Base-by-base conservation (phyloP, 2,113 vertebrate genomes). In the Pterophyllum scalare region DNA sequence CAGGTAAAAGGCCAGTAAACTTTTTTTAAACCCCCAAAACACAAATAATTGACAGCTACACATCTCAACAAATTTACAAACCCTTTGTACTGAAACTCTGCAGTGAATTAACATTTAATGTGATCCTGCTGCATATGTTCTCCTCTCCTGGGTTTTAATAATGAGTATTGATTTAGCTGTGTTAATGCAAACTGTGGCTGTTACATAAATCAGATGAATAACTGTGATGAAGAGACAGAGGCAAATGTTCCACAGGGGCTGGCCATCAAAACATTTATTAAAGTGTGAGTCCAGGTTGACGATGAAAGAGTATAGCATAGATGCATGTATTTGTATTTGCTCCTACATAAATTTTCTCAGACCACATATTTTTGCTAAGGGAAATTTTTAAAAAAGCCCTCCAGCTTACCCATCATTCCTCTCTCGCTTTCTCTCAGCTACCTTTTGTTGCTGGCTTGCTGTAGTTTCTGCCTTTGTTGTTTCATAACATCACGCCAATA, bases 391-490 rank as follows among this genome's bases (percentile, higher is more conserved):
- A 72, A 72, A n/a, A 26, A 31, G 67, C 6, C 31, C 46, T 72
- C 46, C 31, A 31, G 26, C 20, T 52, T 72, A 54, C 31, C 26
- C 46, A 72, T 54, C 52, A n/a, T 31, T 31, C 52, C 10, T 46
- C 6, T 24, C 43, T 7, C 0, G 10, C 52, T 72, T 72, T 72
- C 65, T 72, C 67, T 72, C 2, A 1, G 1, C 46, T 72, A 24
- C 67, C 28, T 72, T 72, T 72, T n/a, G 26, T 72, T 8, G 26
- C 6, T 31, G 26, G 65, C 3, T 52, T 72, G 65, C 65, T 72
- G 17, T 49, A 72, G 65, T 31, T 72, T 72, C 65, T 72, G 65
- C 43, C 26, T 72, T 72, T 72, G 65, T 72, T 52, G 46, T 72
- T 43, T 72, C 6, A n/a, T 31, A 54, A 54, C 31, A 54, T 49